Base-by-base conservation (phyloP, 92 coral and sea anemone species). In the Siderastrea siderea region DNA sequence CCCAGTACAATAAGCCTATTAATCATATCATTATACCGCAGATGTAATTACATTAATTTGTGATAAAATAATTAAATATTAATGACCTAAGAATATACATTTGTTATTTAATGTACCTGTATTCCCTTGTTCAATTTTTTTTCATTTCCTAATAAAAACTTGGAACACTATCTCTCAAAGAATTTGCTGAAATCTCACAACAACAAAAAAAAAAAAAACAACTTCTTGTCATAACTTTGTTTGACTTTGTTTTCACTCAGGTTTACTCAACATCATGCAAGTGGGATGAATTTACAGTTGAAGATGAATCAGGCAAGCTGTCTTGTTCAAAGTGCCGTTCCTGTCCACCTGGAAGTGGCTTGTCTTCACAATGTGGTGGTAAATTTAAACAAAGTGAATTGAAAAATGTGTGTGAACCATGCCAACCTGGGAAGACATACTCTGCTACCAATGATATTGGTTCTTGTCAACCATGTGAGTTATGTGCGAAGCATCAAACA, bases 301-400 rank as follows among this genome's bases (percentile, higher is more conserved):
- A 74, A 76, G 85, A 84, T 74, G 82, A 78, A 45, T 58, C 81
- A 64, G 89, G 93, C 47, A 76, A 75, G 16, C 44, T n/a, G 7
- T 58, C 88, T 7, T 94, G 97, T 61, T 62, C 80, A 2, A 47
- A 74, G 7, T 94, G 97, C 83, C 85, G 48, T 1, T 6, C 10
- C 1, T 94, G 97, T 50, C 61, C 81, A 1, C 66, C 51, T 16
- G 94, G 95, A 2, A 7, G 44, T 11, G 98, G 95, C 1, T 76
- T 94, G 75, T 11, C 44, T 53, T 94, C 98, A 64, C 73, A 83
- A 59, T 94, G 98, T 92, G 91, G 92, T 1, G 38, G 44, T n/a
- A 15, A 1, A 11, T 74, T 94, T 3, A 50, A 74, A 11, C 75
- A 89, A 17, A 88, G 87, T 65, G 44, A 66, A 6, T 8, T 47